These are phyloP conservation scores for Stylophora pistillata DNA, from an alignment of 64 coral and sea anemone genomes.

Conservation along the genomic window DNA sequence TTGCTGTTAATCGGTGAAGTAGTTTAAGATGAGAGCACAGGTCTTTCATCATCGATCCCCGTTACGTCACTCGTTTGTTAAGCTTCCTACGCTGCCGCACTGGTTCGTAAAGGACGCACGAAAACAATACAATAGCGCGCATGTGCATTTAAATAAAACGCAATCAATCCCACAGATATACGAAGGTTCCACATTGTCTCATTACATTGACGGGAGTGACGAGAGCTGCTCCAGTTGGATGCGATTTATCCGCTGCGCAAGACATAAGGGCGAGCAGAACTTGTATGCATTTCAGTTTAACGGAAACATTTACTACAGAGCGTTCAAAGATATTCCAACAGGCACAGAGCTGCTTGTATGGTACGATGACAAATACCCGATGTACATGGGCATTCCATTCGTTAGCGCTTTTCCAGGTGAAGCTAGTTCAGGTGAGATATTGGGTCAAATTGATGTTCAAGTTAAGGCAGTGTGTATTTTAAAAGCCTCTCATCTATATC, in stretches of 20 bases:
- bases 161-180: constrained; percentile 58
- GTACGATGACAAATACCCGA: constrained; percentile 80
- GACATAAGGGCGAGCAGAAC: constrained; percentile 65
- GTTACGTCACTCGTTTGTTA: no score
- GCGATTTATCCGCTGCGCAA: constrained; percentile 80
- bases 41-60: no score
- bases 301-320: constrained; percentile 73
- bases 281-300: constrained; percentile 69
- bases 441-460: no score
- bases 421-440: neutral
- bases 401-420: neutral
- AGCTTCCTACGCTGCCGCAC: no score
- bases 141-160: no score
- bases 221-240: constrained; percentile 80
- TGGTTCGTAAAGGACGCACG: no score
- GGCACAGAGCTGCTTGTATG: constrained; percentile 76
- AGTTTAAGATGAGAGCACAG: no score
- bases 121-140: no score
- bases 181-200: constrained; percentile 24
- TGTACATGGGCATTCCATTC: constrained; percentile 68
- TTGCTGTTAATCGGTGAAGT: no score
- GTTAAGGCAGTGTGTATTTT: no score
- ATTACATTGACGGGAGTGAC: constrained; percentile 82
- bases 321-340: constrained; percentile 65
- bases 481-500: no score